Evolutionary conservation across 2,888 invertebrate genomes (phyloP).

Genomic region (Ernsta delagoae): DNA sequence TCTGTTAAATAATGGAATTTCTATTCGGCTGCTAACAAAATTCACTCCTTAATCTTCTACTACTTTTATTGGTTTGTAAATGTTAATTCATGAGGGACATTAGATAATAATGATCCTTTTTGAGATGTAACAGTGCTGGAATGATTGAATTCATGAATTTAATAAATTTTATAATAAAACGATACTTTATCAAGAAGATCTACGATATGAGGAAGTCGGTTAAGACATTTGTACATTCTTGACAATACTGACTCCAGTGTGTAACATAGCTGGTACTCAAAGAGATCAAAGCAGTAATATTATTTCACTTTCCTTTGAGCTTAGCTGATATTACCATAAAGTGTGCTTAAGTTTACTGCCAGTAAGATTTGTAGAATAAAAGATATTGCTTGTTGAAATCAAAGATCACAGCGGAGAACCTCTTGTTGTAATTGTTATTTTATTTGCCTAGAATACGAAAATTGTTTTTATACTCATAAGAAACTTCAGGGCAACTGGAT

Average conservation of each 20-base stretch:
- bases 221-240: not conserved
- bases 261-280: not conserved
- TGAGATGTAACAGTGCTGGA: too few relatives aligned
- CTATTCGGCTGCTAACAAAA: too few relatives aligned
- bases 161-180: too few relatives aligned
- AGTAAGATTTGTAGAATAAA: not conserved
- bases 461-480: not conserved
- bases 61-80: too few relatives aligned
- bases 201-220: too few relatives aligned
- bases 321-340: not conserved
- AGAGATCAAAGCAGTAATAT: conserved; percentile 1
- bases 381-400: not conserved
- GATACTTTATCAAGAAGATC: too few relatives aligned
- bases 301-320: not conserved
- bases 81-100: too few relatives aligned
- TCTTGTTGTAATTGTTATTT: not conserved
- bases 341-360: not conserved
- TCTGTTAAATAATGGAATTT: not conserved
- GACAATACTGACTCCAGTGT: not conserved
- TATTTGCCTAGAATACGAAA: not conserved
- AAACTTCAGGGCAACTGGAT: not conserved
- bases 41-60: too few relatives aligned
- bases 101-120: too few relatives aligned
- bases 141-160: too few relatives aligned
- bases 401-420: not conserved